These are phyloP conservation scores for Loxodonta africana DNA, from an alignment of 2,113 vertebrate species.

Conservation along the genomic window DNA sequence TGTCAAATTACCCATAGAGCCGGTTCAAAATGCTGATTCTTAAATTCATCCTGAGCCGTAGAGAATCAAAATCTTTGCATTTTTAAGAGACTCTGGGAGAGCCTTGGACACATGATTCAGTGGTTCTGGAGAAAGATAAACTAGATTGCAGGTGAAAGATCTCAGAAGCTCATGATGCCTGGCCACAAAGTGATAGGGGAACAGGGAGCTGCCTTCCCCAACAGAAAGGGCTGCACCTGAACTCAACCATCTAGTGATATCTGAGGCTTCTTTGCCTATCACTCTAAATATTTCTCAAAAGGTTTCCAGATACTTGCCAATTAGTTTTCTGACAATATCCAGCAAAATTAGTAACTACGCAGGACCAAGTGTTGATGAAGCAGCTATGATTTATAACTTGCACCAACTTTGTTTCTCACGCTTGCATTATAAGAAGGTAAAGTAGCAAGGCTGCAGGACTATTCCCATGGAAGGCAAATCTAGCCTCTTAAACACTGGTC, in stretches of 20 bases:
- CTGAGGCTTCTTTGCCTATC: neutral
- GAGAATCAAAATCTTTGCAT: neutral
- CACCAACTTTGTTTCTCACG: neutral
- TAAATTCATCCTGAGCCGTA: neutral
- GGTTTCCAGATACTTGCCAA: neutral
- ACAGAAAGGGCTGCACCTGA: neutral
- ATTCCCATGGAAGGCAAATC: neutral
- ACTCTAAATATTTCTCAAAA: constrained; percentile 9
- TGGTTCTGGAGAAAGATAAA: neutral
- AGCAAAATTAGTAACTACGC: neutral
- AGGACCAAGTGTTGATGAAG: neutral
- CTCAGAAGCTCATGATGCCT: rapidly evolving
- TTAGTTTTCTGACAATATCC: neutral
- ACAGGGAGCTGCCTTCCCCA: rapidly evolving
- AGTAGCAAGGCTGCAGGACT: neutral
- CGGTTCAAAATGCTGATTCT: neutral
- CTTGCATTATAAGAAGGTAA: neutral
- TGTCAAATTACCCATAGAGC: neutral
- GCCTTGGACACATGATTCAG: neutral
- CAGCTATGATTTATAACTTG: neutral
- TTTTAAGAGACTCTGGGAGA: neutral
- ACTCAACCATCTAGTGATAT: neutral
- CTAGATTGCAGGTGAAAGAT: neutral
- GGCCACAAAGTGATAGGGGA: neutral
- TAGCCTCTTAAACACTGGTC: neutral